Evolutionary conservation across 2,797 vertebrate species (phyloP).

Genomic region (Sebastes jordani): DNA sequence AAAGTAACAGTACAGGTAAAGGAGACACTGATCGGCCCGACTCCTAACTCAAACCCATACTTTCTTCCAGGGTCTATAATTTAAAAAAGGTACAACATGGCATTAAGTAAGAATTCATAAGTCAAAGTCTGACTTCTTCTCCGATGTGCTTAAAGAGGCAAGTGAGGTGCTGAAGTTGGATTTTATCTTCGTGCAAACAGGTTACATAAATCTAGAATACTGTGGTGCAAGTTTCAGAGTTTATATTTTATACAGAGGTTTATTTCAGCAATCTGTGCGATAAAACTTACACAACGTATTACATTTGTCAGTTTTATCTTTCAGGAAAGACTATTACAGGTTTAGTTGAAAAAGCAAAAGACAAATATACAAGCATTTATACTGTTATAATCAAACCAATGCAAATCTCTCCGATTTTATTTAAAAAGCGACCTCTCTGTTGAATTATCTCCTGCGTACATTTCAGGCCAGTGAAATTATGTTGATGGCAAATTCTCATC

Average conservation of each 20-base stretch:
- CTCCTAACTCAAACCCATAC: neutral
- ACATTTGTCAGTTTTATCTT: slow-evolving; percentile 50
- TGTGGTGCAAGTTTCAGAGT: slow-evolving; percentile 70
- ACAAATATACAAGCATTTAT: slow-evolving; percentile 37
- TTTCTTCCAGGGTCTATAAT: slow-evolving; percentile 19
- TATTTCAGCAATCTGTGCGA: slow-evolving; percentile 60
- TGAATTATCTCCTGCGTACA: slow-evolving; percentile 26
- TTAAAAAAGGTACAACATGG: neutral
- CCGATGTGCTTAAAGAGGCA: neutral
- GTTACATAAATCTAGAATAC: slow-evolving; percentile 58
- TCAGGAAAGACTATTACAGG: slow-evolving; percentile 7
- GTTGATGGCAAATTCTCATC: slow-evolving; percentile 36
- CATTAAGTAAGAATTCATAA: neutral
- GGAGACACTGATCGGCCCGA: slow-evolving; percentile 19
- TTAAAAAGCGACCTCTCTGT: slow-evolving; percentile 31
- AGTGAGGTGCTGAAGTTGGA: slow-evolving; percentile 17
- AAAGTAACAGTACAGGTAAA: slow-evolving; percentile 39
- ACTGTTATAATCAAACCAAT: slow-evolving; percentile 38
- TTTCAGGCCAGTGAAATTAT: slow-evolving; percentile 31
- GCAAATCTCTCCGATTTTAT: slow-evolving; percentile 37
- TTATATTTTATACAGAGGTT: slow-evolving; percentile 80
- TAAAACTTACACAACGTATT: slow-evolving; percentile 22
- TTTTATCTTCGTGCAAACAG: slow-evolving; percentile 49
- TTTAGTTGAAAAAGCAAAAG: slow-evolving; percentile 28
- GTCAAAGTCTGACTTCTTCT: slow-evolving; percentile 3